Evolutionary conservation across 2,888 invertebrate genomes (phyloP).

Genomic region (Himalopsyche japonica): DNA sequence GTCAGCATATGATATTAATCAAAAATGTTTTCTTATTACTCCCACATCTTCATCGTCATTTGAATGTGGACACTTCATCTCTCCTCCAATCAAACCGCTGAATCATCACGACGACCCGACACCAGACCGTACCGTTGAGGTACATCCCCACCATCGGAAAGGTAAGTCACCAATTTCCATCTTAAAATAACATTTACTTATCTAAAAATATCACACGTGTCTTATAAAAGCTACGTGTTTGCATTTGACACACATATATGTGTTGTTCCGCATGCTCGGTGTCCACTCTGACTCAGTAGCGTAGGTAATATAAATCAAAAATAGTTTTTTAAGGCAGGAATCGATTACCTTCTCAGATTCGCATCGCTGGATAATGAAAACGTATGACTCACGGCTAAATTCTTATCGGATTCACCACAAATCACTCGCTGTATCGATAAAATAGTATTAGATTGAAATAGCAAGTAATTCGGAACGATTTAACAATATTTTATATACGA

Average conservation of each 20-base stretch:
- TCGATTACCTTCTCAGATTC: too few species aligned
- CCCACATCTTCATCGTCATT: not conserved
- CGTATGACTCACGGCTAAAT: too few species aligned
- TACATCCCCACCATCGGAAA: slow-evolving; percentile 33
- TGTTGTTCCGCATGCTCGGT: not conserved
- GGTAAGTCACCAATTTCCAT: slow-evolving; percentile 19
- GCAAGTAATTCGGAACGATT: too few species aligned
- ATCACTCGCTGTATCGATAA: too few species aligned
- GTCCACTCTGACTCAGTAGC: not conserved
- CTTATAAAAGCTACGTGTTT: not conserved
- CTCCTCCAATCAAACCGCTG: not conserved
- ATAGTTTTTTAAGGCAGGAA: too few species aligned
- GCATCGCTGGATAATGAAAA: too few species aligned
- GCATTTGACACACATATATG: not conserved
- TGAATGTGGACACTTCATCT: not conserved
- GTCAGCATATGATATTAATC: not conserved
- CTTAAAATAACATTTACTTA: not conserved
- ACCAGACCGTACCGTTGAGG: slow-evolving; percentile 33
- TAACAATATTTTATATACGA: too few species aligned
- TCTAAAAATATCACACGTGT: not conserved
- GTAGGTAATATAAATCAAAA: too few species aligned
- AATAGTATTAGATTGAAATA: too few species aligned
- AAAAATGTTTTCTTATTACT: not conserved
- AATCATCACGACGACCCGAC: not conserved
- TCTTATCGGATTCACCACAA: too few species aligned